Conservation (phyloP, 1,140 invertebrate genomes). For the Cyclina sinensis region DNA sequence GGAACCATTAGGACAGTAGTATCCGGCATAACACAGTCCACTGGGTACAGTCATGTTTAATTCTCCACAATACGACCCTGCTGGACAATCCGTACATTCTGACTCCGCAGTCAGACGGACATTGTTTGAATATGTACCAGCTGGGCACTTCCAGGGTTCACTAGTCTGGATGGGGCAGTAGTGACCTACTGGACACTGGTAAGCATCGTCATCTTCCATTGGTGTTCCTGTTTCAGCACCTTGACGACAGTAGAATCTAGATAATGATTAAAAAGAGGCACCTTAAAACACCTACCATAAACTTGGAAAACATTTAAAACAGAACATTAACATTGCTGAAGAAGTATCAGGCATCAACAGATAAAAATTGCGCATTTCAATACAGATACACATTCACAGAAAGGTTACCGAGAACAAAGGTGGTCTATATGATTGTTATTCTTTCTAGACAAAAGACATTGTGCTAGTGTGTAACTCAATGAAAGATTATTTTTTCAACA, state of each 20-base stretch:
- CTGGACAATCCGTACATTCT: constrained; percentile 82
- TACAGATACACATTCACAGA: too few relatives aligned
- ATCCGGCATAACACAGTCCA: constrained; percentile 79
- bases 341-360: too few relatives aligned
- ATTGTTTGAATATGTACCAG: constrained; percentile 80
- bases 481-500: too few relatives aligned
- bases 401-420: too few relatives aligned
- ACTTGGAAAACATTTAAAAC: too few relatives aligned
- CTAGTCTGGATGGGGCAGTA: constrained; percentile 79
- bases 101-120: constrained; percentile 71
- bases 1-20: constrained; percentile 80
- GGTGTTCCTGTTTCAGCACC: constrained; percentile 81
- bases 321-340: too few relatives aligned
- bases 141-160: constrained; percentile 82
- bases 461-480: too few relatives aligned
- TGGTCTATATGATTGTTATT: too few relatives aligned
- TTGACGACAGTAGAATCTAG: constrained; percentile 83
- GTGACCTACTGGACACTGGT: constrained; percentile 82
- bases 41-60: constrained; percentile 74
- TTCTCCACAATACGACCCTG: constrained; percentile 81
- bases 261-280: too few relatives aligned
- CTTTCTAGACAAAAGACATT: too few relatives aligned
- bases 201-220: constrained; percentile 79
- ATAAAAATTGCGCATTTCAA: too few relatives aligned
- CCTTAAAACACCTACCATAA: too few relatives aligned